phyloP scores from a whole-genome alignment of 2,888 invertebrate species.

The Bimastos eiseni region DNA sequence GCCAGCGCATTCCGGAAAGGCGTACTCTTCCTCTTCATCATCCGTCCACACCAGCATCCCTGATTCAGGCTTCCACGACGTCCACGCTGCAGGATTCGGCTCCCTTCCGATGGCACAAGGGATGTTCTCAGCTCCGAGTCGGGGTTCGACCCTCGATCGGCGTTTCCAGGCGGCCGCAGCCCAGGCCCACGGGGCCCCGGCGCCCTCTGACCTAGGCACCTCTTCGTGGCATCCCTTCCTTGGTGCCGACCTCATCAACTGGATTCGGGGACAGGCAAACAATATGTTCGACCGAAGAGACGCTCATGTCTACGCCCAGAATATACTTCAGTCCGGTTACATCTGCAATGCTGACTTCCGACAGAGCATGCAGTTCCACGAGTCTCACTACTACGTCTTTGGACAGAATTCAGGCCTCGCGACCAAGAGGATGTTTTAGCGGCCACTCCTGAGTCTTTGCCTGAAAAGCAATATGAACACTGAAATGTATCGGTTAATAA shows the following conservation, averaged over 20 bases:
- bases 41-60: constrained; percentile 20
- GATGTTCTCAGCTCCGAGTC: constrained; percentile 7
- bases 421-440: neutral
- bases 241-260: constrained; percentile 34
- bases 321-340: constrained; percentile 29
- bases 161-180: neutral
- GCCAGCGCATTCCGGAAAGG: neutral
- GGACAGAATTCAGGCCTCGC: neutral
- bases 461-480: no score
- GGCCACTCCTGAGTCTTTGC: neutral
- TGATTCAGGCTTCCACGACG: constrained; percentile 29
- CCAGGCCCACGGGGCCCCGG: neutral
- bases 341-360: constrained; percentile 23
- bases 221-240: constrained; percentile 27
- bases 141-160: constrained; percentile 17
- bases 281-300: constrained; percentile 32
- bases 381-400: constrained; percentile 31
- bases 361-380: constrained; percentile 31
- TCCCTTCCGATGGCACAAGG: neutral
- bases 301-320: constrained; percentile 33
- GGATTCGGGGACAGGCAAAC: constrained; percentile 33
- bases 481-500: neutral
- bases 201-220: neutral
- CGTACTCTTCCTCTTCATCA: constrained; percentile 6
- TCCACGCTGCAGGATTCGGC: neutral